Conservation (phyloP, 2,888 invertebrate genomes). For the Caenorhabditis angaria region DNA sequence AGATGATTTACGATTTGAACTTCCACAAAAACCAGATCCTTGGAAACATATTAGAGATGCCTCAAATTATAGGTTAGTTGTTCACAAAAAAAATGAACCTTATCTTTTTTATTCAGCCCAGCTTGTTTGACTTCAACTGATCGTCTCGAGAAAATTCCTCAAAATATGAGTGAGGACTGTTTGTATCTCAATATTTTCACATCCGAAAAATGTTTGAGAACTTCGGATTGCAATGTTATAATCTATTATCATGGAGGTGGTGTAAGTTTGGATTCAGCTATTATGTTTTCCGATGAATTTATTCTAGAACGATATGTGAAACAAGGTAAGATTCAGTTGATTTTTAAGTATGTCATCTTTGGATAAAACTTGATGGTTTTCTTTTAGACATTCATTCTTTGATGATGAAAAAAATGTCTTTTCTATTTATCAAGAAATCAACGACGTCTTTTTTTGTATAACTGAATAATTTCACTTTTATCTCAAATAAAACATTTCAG, state of each 20-base stretch:
- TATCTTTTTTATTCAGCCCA: neutral
- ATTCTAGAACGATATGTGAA: conserved; percentile 51
- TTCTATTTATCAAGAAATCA: no score
- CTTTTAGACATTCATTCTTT: no score
- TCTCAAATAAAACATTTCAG: conserved; percentile 11
- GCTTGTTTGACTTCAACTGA: neutral
- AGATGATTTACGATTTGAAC: conserved; percentile 21
- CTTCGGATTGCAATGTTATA: conserved; percentile 46
- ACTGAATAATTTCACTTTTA: neutral
- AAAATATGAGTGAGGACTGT: conserved; percentile 31
- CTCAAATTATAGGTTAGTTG: conserved; percentile 20
- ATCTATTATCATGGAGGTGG: conserved; percentile 58
- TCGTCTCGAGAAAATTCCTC: neutral
- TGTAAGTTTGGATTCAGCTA: conserved; percentile 53
- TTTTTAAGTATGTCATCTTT: neutral
- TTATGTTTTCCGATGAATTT: conserved; percentile 50
- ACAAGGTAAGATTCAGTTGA: conserved; percentile 13
- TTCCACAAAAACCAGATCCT: conserved; percentile 14
- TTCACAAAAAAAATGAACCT: neutral
- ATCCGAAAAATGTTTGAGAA: conserved; percentile 19
- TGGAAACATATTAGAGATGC: conserved; percentile 30
- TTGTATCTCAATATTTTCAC: conserved; percentile 37
- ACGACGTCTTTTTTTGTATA: no score
- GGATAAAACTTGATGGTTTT: neutral
- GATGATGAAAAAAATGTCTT: no score